These are phyloP conservation scores for Tetragonisca angustula DNA, from an alignment of 2,888 invertebrate genomes.

Conservation along the genomic window DNA sequence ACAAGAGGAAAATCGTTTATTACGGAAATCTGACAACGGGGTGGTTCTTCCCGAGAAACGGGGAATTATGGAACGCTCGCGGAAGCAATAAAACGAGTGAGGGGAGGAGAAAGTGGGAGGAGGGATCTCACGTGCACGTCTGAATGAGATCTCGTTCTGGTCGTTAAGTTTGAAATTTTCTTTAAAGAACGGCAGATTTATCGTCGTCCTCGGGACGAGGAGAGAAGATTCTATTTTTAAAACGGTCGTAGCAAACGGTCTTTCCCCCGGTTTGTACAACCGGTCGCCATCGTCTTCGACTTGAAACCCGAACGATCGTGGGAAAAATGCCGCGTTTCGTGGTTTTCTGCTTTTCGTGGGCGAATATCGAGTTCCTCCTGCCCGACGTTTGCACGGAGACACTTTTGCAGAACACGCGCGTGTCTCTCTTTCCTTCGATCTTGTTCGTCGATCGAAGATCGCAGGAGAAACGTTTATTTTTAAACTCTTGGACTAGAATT, in stretches of 20 bases:
- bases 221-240: background rate
- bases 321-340: background rate
- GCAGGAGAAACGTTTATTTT: too few relatives aligned
- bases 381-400: too few relatives aligned
- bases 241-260: background rate
- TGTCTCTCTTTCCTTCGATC: too few relatives aligned
- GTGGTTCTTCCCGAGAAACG: background rate
- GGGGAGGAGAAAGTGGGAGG: rapidly evolving
- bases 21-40: slow-evolving; percentile 28
- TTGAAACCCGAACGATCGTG: background rate
- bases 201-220: too few relatives aligned
- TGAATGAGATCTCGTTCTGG: background rate
- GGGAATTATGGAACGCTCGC: background rate
- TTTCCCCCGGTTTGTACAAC: too few relatives aligned
- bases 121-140: background rate
- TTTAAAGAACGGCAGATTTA: slow-evolving; percentile 11
- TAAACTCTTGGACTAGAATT: too few relatives aligned
- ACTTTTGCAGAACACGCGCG: too few relatives aligned
- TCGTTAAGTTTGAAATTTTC: slow-evolving; percentile 6
- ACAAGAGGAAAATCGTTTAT: slow-evolving; percentile 29
- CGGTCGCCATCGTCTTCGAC: background rate
- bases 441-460: too few relatives aligned
- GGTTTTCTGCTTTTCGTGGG: background rate
- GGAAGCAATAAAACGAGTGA: background rate
- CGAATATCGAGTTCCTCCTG: background rate